Evolutionary conservation across 2,113 vertebrate species (phyloP).

Genomic region (Felis catus): F.catus_Fca126_mat1.0 CM031421.1:85822001-85822500

Average conservation of each 20-base stretch:
- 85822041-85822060: not conserved
- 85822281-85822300: not conserved
- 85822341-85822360: not conserved
- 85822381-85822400: not conserved
- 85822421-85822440: not conserved
- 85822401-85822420: not conserved
- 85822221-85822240: slow-evolving; percentile 1
- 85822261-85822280: not conserved
- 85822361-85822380: not conserved
- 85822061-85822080: not conserved
- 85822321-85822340: not conserved
- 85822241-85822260: not conserved
- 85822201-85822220: not conserved
- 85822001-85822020: not conserved
- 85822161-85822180: not conserved
- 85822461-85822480: not conserved
- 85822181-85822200: not conserved
- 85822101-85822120: slow-evolving; percentile 3
- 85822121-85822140: not conserved
- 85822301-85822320: not conserved
- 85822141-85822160: not conserved
- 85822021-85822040: not conserved
- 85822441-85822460: not conserved
- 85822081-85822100: not conserved
- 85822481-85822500: not conserved